phyloP scores from a whole-genome alignment of 1,140 invertebrate species.

The Drosophila micromelanica region DNA sequence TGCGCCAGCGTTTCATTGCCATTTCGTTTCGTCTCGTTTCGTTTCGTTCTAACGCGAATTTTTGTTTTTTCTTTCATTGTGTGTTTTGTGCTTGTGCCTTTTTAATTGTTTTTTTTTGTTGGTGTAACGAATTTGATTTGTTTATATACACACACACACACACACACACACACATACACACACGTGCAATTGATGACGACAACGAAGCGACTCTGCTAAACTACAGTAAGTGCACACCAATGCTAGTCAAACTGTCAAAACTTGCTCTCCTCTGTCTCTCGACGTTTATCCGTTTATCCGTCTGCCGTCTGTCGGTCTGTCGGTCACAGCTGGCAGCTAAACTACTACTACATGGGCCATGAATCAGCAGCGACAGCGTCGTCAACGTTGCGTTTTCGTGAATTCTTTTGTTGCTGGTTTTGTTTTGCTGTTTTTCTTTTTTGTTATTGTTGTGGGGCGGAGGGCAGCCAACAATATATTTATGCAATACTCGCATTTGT shows the following conservation, averaged over 20 bases:
- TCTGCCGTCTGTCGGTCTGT: not conserved
- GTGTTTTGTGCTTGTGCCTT: slow-evolving; percentile 25
- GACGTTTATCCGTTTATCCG: not conserved
- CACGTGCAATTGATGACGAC: not conserved
- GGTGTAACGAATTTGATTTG: slow-evolving; percentile 17
- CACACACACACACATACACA: not conserved
- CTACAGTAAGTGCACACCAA: slow-evolving; percentile 42
- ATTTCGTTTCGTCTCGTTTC: not conserved
- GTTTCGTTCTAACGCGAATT: slow-evolving; percentile 32
- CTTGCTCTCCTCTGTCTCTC: not conserved
- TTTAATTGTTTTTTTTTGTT: slow-evolving; percentile 7
- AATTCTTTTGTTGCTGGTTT: slow-evolving; percentile 3
- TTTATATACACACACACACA: not conserved
- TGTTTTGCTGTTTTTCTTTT: not conserved
- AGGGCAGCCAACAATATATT: slow-evolving; percentile 21
- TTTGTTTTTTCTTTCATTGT: slow-evolving; percentile 29
- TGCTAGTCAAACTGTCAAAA: slow-evolving; percentile 17
- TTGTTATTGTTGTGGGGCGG: slow-evolving; percentile 12
- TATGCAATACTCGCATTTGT: slow-evolving; percentile 48
- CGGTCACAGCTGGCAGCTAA: slow-evolving; percentile 39
- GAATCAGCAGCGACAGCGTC: slow-evolving; percentile 37
- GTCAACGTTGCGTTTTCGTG: slow-evolving; percentile 34
- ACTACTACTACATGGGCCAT: slow-evolving; percentile 23
- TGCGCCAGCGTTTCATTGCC: slow-evolving; percentile 22
- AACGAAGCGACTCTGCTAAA: not conserved